Evolutionary conservation across 2,888 invertebrate genomes (phyloP).

Genomic region (Nephrocerus scutellatus): DNA sequence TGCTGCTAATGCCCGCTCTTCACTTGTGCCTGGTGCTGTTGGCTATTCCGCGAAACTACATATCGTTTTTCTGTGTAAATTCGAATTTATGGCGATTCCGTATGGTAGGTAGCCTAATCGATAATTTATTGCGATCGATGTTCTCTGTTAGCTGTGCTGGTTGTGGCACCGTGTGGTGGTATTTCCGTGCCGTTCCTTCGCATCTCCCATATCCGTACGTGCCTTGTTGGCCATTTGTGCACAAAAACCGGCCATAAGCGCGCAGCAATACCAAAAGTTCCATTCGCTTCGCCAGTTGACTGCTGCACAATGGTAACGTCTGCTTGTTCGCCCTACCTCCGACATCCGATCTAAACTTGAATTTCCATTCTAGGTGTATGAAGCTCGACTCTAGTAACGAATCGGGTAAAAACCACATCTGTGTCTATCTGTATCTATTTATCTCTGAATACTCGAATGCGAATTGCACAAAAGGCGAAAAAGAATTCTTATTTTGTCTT

Average conservation of each 20-base stretch:
- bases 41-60: no score
- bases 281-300: no score
- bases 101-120: slow-evolving; percentile 40
- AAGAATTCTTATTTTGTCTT: no score
- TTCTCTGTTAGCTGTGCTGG: slow-evolving; percentile 16
- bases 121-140: slow-evolving; percentile 40
- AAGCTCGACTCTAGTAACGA: neutral
- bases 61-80: no score
- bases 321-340: neutral
- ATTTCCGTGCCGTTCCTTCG: slow-evolving; percentile 18
- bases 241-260: slow-evolving; percentile 2
- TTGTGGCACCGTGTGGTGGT: slow-evolving; percentile 13
- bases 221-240: neutral
- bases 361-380: slow-evolving; percentile 23
- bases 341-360: slow-evolving; percentile 21
- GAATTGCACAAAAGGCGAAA: slow-evolving; percentile 1
- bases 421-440: slow-evolving; percentile 13
- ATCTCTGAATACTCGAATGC: slow-evolving; percentile 8
- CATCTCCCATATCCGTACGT: neutral
- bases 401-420: slow-evolving; percentile 3
- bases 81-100: no score
- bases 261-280: no score
- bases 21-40: no score
- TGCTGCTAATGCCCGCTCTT: no score
- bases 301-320: no score